These are phyloP conservation scores for Papilio glaucus DNA, from an alignment of 1,140 invertebrate species.

Conservation along the genomic window DNA sequence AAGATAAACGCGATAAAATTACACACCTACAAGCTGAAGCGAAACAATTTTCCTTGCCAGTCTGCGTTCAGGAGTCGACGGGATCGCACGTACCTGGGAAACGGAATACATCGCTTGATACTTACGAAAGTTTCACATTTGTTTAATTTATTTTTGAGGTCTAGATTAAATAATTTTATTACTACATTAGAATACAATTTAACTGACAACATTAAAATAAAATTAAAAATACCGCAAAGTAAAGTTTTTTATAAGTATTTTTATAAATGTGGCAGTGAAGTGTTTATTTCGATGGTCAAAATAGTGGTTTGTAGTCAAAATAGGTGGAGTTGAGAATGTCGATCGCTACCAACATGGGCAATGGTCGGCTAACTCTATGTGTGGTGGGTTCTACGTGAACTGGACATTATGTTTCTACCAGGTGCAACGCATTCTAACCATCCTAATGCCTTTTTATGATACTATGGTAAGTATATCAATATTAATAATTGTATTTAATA, in stretches of 20 bases:
- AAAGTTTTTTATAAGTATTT: neutral
- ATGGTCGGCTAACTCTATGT: conserved; percentile 47
- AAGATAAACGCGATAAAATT: conserved; percentile 31
- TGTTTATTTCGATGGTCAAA: conserved; percentile 48
- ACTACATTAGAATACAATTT: too few species aligned
- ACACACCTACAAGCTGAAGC: conserved; percentile 1
- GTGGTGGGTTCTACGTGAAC: conserved; percentile 61
- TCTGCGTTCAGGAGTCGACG: conserved; percentile 27
- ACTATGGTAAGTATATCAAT: conserved; percentile 75
- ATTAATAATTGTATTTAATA: too few species aligned
- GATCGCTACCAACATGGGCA: conserved; percentile 47
- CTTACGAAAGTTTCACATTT: conserved; percentile 30
- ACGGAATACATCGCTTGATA: neutral
- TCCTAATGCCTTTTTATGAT: conserved; percentile 79
- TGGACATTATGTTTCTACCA: conserved; percentile 75
- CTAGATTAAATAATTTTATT: neutral
- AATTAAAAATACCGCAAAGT: too few species aligned
- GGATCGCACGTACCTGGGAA: conserved; percentile 8
- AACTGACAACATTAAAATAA: too few species aligned
- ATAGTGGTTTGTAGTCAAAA: conserved; percentile 58
- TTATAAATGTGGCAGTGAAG: conserved; percentile 33
- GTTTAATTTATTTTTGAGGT: neutral
- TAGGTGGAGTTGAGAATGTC: conserved; percentile 57
- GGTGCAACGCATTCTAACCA: conserved; percentile 63
- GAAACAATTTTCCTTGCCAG: conserved; percentile 25